Conservation (phyloP, 1,140 invertebrate species). For the Drosophila paulistorum region DNA sequence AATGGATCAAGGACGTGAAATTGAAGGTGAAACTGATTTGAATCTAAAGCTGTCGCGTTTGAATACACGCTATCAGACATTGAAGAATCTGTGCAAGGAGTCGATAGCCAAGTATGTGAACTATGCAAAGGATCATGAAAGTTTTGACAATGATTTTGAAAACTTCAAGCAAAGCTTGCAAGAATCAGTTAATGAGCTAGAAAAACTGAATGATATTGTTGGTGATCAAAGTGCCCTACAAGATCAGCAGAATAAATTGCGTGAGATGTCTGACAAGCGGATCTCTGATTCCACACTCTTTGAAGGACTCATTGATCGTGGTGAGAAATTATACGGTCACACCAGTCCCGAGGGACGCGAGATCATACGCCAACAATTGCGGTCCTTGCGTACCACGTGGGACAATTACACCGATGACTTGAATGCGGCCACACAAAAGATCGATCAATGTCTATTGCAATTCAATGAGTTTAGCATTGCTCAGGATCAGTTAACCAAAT, state of each 20-base stretch:
- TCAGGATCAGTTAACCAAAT: constrained; percentile 95
- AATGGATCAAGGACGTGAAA: constrained; percentile 87
- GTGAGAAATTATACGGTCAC: constrained; percentile 95
- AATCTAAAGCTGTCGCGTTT: constrained; percentile 90
- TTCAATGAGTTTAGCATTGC: constrained; percentile 94
- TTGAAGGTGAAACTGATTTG: constrained; percentile 91
- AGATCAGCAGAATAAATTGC: constrained; percentile 92
- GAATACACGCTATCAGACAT: constrained; percentile 91
- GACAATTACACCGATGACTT: constrained; percentile 93
- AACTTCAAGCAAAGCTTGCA: constrained; percentile 90
- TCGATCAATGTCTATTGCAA: constrained; percentile 94
- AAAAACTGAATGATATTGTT: constrained; percentile 92
- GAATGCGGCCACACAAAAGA: constrained; percentile 89
- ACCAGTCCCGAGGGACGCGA: constrained; percentile 97
- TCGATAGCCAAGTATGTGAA: constrained; percentile 90
- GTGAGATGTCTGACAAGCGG: constrained; percentile 91
- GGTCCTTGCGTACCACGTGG: constrained; percentile 92
- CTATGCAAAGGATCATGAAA: constrained; percentile 92
- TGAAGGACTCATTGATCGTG: constrained; percentile 93
- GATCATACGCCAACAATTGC: constrained; percentile 93
- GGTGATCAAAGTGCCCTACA: constrained; percentile 94
- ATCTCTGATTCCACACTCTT: constrained; percentile 92
- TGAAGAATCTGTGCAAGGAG: constrained; percentile 93
- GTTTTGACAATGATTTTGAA: constrained; percentile 91
- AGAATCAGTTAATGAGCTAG: constrained; percentile 88